Percentiles rank a stretch among this genome's conserved stretches.
phyloP scores from a whole-genome alignment of 2,113 vertebrate genomes.

The Lagopus leucura region DNA sequence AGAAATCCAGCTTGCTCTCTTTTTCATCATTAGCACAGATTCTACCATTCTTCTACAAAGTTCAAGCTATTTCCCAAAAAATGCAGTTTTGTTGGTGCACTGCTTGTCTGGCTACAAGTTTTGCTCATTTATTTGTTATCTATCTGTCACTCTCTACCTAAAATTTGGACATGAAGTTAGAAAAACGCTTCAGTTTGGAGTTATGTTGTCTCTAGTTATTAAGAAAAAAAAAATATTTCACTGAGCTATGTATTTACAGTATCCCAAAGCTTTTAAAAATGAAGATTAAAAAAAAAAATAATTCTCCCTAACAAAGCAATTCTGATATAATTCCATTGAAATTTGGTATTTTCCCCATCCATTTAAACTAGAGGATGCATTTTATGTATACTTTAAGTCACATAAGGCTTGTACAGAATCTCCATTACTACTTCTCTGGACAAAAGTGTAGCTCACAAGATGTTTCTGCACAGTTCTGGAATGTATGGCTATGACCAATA shows the following conservation, averaged over 20 bases:
- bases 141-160: fast-evolving
- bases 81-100: neutral
- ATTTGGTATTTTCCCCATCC: fast-evolving
- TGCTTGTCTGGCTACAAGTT: neutral
- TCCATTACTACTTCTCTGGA: neutral
- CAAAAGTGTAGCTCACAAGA: neutral
- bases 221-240: neutral
- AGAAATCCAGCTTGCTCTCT: neutral
- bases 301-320: neutral
- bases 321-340: neutral
- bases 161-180: neutral
- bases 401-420: neutral
- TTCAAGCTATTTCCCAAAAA: neutral
- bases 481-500: neutral
- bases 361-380: neutral
- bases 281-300: neutral
- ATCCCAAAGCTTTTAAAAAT: neutral
- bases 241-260: fast-evolving
- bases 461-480: neutral
- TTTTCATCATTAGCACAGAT: neutral
- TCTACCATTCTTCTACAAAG: neutral
- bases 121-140: neutral
- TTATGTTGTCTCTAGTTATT: neutral
- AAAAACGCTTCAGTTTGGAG: neutral
- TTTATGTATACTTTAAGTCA: neutral